These are phyloP conservation scores for Tetranychus cinnabarinus DNA, from an alignment of 1,140 invertebrate species.

Conservation along the genomic window DNA sequence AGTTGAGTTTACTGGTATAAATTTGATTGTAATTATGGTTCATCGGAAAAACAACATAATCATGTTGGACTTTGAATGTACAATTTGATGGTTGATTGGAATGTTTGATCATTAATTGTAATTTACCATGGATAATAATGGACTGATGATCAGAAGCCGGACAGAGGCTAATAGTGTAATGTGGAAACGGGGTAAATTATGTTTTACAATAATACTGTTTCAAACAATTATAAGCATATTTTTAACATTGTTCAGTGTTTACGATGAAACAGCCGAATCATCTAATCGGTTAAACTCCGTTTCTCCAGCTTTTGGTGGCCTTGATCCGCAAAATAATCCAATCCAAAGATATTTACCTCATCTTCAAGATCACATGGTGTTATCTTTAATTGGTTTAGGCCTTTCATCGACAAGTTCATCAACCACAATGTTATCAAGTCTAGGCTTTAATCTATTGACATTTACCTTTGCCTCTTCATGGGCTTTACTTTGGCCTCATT, in stretches of 20 bases:
- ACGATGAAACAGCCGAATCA: not conserved
- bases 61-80: no score
- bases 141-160: no score
- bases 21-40: no score
- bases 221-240: not conserved
- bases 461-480: not conserved
- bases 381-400: not conserved
- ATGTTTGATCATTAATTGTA: no score
- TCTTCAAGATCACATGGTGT: not conserved
- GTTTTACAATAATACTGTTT: not conserved
- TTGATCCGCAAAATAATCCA: not conserved
- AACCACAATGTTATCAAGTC: not conserved
- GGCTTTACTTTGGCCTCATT: not conserved
- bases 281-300: not conserved
- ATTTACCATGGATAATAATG: no score
- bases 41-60: no score
- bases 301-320: not conserved
- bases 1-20: no score
- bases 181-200: not conserved
- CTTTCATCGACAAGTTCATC: not conserved
- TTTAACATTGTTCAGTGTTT: not conserved
- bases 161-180: not conserved
- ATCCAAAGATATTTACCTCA: not conserved
- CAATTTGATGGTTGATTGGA: no score
- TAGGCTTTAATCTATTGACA: not conserved